Conservation (phyloP, 2,888 invertebrate genomes). For the Daptonema setosum region DNA sequence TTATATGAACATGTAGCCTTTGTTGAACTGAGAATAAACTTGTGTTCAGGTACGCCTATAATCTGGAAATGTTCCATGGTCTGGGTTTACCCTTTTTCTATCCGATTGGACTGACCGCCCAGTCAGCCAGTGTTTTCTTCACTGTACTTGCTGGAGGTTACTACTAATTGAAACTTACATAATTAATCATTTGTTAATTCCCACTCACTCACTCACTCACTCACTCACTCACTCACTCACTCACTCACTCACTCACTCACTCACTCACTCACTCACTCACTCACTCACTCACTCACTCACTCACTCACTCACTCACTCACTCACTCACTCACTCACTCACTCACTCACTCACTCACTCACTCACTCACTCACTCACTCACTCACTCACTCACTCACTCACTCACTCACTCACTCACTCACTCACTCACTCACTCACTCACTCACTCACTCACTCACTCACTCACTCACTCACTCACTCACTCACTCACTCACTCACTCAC, state of each 20-base stretch:
- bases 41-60: not conserved
- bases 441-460: not conserved
- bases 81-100: not conserved
- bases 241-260: not conserved
- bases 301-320: not conserved
- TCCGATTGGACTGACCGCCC: not conserved
- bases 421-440: not conserved
- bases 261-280: not conserved
- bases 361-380: not conserved
- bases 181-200: not conserved
- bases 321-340: not conserved
- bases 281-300: not conserved
- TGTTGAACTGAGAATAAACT: no score
- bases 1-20: no score
- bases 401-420: not conserved
- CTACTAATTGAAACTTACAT: not conserved
- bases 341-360: not conserved
- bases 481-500: not conserved
- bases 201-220: not conserved
- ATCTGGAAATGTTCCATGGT: not conserved
- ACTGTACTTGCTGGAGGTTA: not conserved
- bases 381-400: not conserved
- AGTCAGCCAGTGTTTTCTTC: not conserved
- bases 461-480: not conserved
- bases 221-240: not conserved